Base-by-base conservation (phyloP, 2,113 vertebrate species). In the Corydoras maculifer region DNA sequence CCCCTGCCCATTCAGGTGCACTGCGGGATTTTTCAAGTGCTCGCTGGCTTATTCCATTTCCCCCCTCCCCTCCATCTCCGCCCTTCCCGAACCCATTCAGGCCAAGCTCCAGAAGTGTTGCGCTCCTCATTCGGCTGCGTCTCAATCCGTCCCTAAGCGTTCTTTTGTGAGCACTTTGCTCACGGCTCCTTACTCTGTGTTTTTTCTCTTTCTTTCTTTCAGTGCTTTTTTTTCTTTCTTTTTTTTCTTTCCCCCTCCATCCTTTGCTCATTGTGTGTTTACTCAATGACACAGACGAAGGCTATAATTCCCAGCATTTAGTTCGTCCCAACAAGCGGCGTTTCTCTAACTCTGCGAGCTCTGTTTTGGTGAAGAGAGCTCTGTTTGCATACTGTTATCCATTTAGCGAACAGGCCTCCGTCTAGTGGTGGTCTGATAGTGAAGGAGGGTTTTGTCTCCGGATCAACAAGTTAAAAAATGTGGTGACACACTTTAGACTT, bases 31-130 rank as follows among this genome's bases (percentile, higher is more conserved):
- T 92, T 94, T 99, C 93, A 94, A 99, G 96, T 96, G 91, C 95
- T 96, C 89, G 96, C 93, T 93, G 92, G 95, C 93, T 97, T 97
- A 98, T 99, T 99, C 94, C 95, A 96, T 98, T 97, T 94, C 92
- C 93, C 91, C 31, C 70, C 63, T 81, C 85, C 59, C 30, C 59
- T 81, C 83, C 84, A 86, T 77, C 73, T 74, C 86, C 77, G 70
- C 82, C 80, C 84, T 84, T 89, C 87, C 48, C 58, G 49, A 67
- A 57, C 92, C 93, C 93, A 93, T 95, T 93, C 94, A 96, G 86
- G 82, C 83, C 91, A 91, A 87, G 93, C 90, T 92, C 92, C 91
- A 96, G 93, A 96, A 98, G 95, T 99, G 95, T 95, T 97, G 95
- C 93, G 95, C 94, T 93, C 94, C 91, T 93, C 93, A 92, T 92